Evolutionary conservation across 2,797 vertebrate species (phyloP).

Genomic region (Oryzias dopingdopingensis): DNA sequence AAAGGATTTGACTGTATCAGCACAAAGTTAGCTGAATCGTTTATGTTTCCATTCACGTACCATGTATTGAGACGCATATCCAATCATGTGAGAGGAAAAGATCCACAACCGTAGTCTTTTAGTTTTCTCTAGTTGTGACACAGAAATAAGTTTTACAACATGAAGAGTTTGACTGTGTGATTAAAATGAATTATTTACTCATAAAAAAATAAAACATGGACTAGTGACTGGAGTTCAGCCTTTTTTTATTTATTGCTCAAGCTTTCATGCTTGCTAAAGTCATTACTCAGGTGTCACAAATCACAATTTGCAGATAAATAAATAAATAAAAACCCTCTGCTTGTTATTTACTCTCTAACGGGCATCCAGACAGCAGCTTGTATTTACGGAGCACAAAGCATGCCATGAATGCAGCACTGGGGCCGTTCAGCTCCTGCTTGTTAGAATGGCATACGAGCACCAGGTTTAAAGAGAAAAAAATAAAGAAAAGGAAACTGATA

Average conservation of each 20-base stretch:
- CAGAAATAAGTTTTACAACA: constrained; percentile 10
- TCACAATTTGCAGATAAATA: constrained; percentile 14
- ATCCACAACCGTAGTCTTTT: no score
- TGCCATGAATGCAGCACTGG: constrained; percentile 25
- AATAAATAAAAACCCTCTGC: constrained; percentile 1
- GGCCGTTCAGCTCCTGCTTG: constrained; percentile 23
- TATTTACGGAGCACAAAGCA: constrained; percentile 33
- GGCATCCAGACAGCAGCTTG: constrained; percentile 22
- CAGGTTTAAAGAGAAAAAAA: constrained; percentile 19
- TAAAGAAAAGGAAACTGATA: no score
- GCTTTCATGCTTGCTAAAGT: constrained; percentile 33
- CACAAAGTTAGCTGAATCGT: no score
- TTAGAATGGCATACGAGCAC: constrained; percentile 40
- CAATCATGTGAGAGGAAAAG: no score
- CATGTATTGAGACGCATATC: no score
- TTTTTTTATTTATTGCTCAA: constrained; percentile 24
- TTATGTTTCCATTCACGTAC: no score
- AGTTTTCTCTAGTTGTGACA: neutral
- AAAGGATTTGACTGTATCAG: no score
- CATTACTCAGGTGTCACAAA: constrained; percentile 40
- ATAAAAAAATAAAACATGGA: constrained; percentile 43
- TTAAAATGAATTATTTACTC: constrained; percentile 43
- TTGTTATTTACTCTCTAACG: constrained; percentile 28
- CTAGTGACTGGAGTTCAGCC: constrained; percentile 13
- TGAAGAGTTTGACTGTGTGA: constrained; percentile 21